phyloP scores from a whole-genome alignment of 1,140 invertebrate species.

The Drosophila repletoides region DNA sequence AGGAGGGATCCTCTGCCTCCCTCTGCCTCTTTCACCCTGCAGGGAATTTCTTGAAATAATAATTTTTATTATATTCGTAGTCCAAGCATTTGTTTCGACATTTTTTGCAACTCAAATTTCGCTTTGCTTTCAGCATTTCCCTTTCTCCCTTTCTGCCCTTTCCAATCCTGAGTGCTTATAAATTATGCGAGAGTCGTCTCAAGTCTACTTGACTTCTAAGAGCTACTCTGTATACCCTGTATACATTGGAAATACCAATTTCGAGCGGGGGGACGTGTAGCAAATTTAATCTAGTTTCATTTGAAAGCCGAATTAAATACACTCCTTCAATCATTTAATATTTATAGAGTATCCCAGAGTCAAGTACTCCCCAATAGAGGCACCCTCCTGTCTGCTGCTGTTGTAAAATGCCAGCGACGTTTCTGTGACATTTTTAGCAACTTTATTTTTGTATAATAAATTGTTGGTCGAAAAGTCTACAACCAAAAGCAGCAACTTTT shows the following conservation, averaged over 20 bases:
- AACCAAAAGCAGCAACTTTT: slow-evolving; percentile 18
- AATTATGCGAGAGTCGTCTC: slow-evolving; percentile 61
- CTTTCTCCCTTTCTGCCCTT: background rate
- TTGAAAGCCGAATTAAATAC: no score
- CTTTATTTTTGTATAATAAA: slow-evolving; percentile 35
- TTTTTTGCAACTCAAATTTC: slow-evolving; percentile 12
- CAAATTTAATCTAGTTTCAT: no score
- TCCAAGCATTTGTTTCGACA: slow-evolving; percentile 17
- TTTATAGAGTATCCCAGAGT: slow-evolving; percentile 1
- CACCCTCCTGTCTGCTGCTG: slow-evolving; percentile 9
- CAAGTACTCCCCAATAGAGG: background rate
- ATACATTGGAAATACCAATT: no score
- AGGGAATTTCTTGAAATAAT: background rate
- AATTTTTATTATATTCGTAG: slow-evolving; percentile 7
- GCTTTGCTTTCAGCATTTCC: slow-evolving; percentile 24
- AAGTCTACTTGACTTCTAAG: slow-evolving; percentile 37
- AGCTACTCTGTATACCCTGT: slow-evolving; percentile 25
- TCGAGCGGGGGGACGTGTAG: no score
- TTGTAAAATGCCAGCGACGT: slow-evolving; percentile 47
- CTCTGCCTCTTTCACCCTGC: background rate
- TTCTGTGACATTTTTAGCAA: slow-evolving; percentile 62
- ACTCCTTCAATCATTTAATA: background rate
- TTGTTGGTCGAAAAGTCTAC: slow-evolving; percentile 18
- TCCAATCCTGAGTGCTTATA: slow-evolving; percentile 24
- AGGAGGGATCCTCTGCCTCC: no score